Conservation (phyloP, 2,888 invertebrate species). For the Hyalella azteca region DNA sequence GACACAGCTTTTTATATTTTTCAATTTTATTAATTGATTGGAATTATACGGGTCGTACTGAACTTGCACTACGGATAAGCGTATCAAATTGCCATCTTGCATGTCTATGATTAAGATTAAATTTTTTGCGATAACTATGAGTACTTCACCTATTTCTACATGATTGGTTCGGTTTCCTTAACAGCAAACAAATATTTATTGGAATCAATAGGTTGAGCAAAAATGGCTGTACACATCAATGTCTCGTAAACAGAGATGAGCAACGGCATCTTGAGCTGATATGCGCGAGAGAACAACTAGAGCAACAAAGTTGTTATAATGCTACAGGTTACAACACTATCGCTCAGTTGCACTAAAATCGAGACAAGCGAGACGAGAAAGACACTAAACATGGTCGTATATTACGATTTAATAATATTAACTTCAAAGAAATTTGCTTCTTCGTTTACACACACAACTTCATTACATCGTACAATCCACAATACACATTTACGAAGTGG, state of each 20-base stretch:
- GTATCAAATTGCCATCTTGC: slow-evolving; percentile 38
- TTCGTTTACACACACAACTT: too few species aligned
- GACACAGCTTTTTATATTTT: too few species aligned
- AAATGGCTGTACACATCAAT: slow-evolving; percentile 16
- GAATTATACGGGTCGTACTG: neutral
- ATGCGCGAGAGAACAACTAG: slow-evolving; percentile 21
- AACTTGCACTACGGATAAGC: slow-evolving; percentile 27
- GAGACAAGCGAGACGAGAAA: slow-evolving; percentile 15
- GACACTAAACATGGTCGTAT: slow-evolving; percentile 23
- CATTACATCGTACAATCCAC: too few species aligned
- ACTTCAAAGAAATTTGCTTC: too few species aligned
- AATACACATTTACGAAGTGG: too few species aligned
- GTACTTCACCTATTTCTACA: slow-evolving; percentile 15
- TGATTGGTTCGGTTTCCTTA: slow-evolving; percentile 31
- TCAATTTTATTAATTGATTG: neutral
- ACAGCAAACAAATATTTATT: slow-evolving; percentile 29
- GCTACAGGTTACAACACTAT: slow-evolving; percentile 10
- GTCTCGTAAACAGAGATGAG: slow-evolving; percentile 23
- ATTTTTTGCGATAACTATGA: neutral
- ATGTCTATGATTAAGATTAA: neutral
- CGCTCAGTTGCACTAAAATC: neutral
- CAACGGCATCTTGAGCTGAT: slow-evolving; percentile 33
- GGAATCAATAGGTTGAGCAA: slow-evolving; percentile 31
- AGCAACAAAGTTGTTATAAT: slow-evolving; percentile 16
- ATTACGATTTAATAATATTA: too few species aligned